Conservation (phyloP, 2,888 invertebrate genomes). For the Pyrgus malvae region DNA sequence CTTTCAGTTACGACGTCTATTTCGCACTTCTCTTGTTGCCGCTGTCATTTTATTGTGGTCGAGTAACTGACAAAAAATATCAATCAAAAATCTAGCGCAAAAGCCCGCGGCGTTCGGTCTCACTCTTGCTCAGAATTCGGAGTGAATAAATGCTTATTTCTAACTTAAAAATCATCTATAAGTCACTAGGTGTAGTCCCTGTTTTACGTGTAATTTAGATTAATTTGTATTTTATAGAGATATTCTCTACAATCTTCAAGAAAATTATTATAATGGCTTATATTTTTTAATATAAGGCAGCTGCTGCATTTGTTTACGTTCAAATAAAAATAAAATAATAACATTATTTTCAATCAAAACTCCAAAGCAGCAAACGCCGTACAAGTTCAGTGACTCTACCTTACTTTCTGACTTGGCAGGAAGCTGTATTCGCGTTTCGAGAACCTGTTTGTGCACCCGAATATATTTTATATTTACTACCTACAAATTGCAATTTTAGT, state of each 20-base stretch:
- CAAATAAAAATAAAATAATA: conserved; percentile 16
- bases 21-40: conserved; percentile 79
- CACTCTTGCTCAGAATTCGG: conserved; percentile 62
- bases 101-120: conserved; percentile 67
- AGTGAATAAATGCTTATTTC: conserved; percentile 49
- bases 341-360: conserved; percentile 64
- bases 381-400: conserved; percentile 77
- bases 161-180: conserved; percentile 38
- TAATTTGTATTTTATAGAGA: too few relatives aligned
- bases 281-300: too few relatives aligned
- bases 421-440: conserved; percentile 68
- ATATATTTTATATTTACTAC: conserved; percentile 46
- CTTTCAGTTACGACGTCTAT: conserved; percentile 78
- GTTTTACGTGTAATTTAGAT: too few relatives aligned
- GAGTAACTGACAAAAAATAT: conserved; percentile 80
- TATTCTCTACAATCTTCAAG: too few relatives aligned
- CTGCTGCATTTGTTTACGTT: not conserved
- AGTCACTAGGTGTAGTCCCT: too few relatives aligned
- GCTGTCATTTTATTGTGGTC: conserved; percentile 79
- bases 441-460: conserved; percentile 76
- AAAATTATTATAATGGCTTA: too few relatives aligned
- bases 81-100: conserved; percentile 82
- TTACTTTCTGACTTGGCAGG: conserved; percentile 73
- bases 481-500: conserved; percentile 31
- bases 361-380: conserved; percentile 72